phyloP scores from a whole-genome alignment of 2,888 invertebrate genomes.

The Nyleta sp. region DNA sequence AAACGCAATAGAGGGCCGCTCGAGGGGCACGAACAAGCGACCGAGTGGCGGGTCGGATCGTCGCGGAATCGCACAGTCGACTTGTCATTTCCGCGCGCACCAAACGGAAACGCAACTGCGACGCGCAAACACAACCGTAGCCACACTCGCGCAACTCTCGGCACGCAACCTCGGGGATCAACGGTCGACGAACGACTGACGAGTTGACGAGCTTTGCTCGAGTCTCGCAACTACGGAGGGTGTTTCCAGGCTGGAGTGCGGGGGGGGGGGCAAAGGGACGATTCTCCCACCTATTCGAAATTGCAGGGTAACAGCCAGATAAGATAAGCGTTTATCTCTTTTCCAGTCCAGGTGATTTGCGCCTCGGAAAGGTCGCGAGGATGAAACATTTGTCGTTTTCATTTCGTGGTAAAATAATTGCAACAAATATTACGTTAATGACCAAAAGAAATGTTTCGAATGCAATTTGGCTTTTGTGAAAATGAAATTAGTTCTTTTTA shows the following conservation, averaged over 20 bases:
- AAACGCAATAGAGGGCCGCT: not conserved
- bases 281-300: slow-evolving; percentile 31
- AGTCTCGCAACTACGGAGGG: slow-evolving; percentile 20
- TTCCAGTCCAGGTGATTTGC: slow-evolving; percentile 14
- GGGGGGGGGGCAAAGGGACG: slow-evolving; percentile 50
- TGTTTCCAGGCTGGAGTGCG: slow-evolving; percentile 1
- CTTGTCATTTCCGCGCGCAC: slow-evolving; percentile 48
- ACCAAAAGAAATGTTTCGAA: no score
- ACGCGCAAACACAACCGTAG: slow-evolving; percentile 4
- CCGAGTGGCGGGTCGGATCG: slow-evolving; percentile 17
- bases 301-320: slow-evolving; percentile 23
- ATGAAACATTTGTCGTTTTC: not conserved
- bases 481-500: no score
- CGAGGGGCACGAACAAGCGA: slow-evolving; percentile 8
- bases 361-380: not conserved
- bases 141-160: not conserved
- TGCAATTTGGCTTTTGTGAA: no score
- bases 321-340: slow-evolving; percentile 33
- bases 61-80: slow-evolving; percentile 24
- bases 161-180: slow-evolving; percentile 35
- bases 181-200: slow-evolving; percentile 56
- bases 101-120: slow-evolving; percentile 18
- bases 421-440: no score
- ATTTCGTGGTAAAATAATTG: not conserved
- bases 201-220: slow-evolving; percentile 48